Percentiles rank a stretch among this genome's conserved stretches.
Evolutionary conservation across 2,797 vertebrate species (phyloP).

Genomic region (Stomatorhinus walkeri): DNA sequence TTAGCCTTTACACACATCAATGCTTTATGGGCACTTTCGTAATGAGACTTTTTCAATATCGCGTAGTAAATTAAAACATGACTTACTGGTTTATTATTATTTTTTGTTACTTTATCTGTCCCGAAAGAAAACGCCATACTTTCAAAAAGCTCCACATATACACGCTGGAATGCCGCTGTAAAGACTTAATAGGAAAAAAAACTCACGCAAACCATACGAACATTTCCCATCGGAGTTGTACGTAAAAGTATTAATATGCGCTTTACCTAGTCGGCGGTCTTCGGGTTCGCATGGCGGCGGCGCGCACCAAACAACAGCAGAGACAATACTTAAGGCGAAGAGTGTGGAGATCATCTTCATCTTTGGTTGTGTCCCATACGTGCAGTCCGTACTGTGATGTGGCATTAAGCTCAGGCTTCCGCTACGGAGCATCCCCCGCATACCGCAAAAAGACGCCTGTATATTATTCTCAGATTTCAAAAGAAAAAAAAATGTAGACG

Average conservation of each 20-base stretch:
- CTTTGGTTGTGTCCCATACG: neutral
- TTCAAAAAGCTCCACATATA: neutral
- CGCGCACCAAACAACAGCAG: conserved; percentile 40
- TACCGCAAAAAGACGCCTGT: conserved; percentile 37
- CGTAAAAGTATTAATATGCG: conserved; percentile 6
- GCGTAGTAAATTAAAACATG: neutral
- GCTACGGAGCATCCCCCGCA: conserved; percentile 49
- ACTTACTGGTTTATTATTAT: neutral
- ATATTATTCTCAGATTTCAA: conserved; percentile 45
- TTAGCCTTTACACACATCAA: neutral
- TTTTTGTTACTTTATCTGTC: neutral
- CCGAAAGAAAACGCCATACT: neutral
- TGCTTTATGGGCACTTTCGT: neutral
- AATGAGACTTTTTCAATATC: neutral
- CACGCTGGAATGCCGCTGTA: neutral
- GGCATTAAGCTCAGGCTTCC: conserved; percentile 42
- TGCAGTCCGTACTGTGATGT: conserved; percentile 48
- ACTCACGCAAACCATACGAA: neutral
- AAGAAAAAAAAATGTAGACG: neutral
- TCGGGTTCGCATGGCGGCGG: conserved; percentile 57
- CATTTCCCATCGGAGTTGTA: neutral
- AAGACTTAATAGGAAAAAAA: neutral
- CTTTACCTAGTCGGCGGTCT: conserved; percentile 70
- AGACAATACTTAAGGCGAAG: conserved; percentile 47
- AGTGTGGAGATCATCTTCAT: conserved; percentile 44